Evolutionary conservation across 2,797 vertebrate genomes (phyloP), one percentile per base, ranked within the genome.

Genomic region (Centroberyx gerrardi): DNA sequence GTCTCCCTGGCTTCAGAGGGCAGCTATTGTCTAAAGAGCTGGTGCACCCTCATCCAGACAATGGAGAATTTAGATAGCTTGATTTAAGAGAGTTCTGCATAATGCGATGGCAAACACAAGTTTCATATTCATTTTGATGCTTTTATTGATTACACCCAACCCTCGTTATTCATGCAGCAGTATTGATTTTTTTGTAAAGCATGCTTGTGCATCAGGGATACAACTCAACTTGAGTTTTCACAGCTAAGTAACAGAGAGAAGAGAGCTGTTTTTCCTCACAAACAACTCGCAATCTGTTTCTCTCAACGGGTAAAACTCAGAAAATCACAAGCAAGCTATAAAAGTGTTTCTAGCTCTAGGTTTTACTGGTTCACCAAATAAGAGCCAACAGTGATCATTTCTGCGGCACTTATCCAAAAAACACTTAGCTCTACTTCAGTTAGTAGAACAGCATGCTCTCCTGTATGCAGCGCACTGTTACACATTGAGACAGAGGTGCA

Each of bases 1-100:
- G 87, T 86, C 92, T 88, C 90, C 88, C 84, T 73, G 49, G 81
- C 91, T 91, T 89, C 80, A 82, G 88, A 86, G 90, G 71, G 78
- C n/a, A 74, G 83, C 88, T 80, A 92, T 94, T 94, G 93, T 94
- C 87, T 86, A 78, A 76, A 74, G 70, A 84, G 83, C 84, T 70
- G 77, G 70, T 91, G 87, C 82, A 87, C 87, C 65, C 83, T 88
- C 66, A 63, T 29, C 46, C 76, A 88, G 70, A 93, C 91, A 94
- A 93, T 88, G 58, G 73, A 46, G 40, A 86, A 84, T 84, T 90
- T 87, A 81, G 84, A 90, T 62, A 29, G 62, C 68, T 29, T 79
- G 80, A 78, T 88, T 72, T 51, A 83, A 87, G 78, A 76, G 59
- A 84, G 70, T 71, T 88, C 54, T 56, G 75, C 75, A 71, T 67